phyloP scores from a whole-genome alignment of 1,140 invertebrate genomes.

The Reticulitermes speratus region DNA sequence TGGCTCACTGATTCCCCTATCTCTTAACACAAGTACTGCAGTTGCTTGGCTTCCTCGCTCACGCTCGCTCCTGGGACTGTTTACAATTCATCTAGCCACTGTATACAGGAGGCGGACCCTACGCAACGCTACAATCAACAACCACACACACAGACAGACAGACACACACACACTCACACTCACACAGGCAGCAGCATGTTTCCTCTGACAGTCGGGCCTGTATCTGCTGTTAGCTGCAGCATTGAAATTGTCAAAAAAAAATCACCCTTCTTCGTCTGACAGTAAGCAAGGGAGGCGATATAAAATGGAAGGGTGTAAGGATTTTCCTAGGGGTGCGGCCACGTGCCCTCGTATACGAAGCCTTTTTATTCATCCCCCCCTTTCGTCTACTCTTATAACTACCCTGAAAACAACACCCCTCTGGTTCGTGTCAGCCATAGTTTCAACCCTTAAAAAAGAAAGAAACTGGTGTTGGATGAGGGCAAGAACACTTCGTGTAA shows the following conservation, averaged over 20 bases:
- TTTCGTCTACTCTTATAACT: neutral
- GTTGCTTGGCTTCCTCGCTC: neutral
- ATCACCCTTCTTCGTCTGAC: slow-evolving; percentile 20
- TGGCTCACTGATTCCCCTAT: neutral
- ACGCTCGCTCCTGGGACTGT: slow-evolving; percentile 13
- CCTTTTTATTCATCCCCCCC: neutral
- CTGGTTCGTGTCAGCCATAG: slow-evolving; percentile 16
- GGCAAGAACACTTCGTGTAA: slow-evolving; percentile 27
- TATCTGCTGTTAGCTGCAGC: neutral
- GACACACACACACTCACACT: no score
- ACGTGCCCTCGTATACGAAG: neutral
- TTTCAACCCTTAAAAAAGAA: slow-evolving; percentile 23
- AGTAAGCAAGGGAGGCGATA: slow-evolving; percentile 17
- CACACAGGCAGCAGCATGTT: neutral
- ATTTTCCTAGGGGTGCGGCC: slow-evolving; percentile 1
- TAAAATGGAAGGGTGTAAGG: slow-evolving; percentile 1
- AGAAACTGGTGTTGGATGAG: slow-evolving; percentile 26
- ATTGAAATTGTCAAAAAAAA: slow-evolving; percentile 25
- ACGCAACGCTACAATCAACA: slow-evolving; percentile 32
- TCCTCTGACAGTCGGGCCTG: neutral
- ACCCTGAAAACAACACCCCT: slow-evolving; percentile 14
- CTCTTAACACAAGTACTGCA: neutral
- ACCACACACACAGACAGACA: neutral
- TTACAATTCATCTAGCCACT: slow-evolving; percentile 33
- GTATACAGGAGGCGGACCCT: slow-evolving; percentile 29